A percentile compares a stretch with the other conserved stretches of the same genome.
phyloP scores from a whole-genome alignment of 2,113 vertebrate species.

The Ursus arctos region DNA sequence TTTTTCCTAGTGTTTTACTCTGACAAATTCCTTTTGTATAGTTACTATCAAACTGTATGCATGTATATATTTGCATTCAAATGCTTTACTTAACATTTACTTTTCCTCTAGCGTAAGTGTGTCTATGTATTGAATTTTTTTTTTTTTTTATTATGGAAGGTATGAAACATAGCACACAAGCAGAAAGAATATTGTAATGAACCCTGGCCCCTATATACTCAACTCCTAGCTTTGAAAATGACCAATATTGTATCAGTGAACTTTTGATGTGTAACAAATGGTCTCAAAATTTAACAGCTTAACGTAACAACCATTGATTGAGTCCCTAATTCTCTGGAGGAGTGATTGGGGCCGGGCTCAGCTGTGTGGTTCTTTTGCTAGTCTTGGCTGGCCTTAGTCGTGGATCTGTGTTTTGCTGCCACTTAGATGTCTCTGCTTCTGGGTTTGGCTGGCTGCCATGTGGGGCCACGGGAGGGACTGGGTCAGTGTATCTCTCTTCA shows the following conservation, averaged over 20 bases:
- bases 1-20: conserved; percentile 47
- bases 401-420: background rate
- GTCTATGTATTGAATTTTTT: background rate
- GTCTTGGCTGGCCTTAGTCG: background rate
- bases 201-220: background rate
- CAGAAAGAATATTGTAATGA: background rate
- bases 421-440: background rate
- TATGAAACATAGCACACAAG: background rate
- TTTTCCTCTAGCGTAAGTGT: conserved; percentile 48
- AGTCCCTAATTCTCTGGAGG: background rate
- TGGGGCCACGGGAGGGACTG: background rate
- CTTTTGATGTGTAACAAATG: background rate
- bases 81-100: conserved; percentile 46
- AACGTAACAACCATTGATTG: background rate
- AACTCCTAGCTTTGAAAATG: background rate
- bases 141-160: conserved; percentile 13
- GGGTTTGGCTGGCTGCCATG: background rate
- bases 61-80: conserved; percentile 52
- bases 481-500: background rate
- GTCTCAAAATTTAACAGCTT: background rate
- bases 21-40: conserved; percentile 44
- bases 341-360: conserved; percentile 4
- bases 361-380: conserved; percentile 30
- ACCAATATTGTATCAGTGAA: background rate
- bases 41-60: conserved; percentile 17